Base-by-base conservation (phyloP, 2,888 invertebrate species). In the Cremastinae sp. region DNA sequence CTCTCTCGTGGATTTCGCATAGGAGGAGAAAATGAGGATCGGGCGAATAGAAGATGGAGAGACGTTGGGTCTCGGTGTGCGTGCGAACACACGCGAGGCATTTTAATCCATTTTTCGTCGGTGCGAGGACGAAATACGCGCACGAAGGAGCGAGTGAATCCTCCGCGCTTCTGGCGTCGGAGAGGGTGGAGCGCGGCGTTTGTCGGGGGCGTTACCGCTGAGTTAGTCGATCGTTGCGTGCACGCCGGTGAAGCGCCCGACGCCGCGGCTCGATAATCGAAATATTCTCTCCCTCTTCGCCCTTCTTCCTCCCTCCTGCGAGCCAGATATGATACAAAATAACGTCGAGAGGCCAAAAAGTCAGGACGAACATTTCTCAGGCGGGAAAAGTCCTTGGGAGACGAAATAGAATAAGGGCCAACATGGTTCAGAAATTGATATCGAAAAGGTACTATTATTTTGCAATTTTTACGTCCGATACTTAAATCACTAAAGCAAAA, bases 171-270 rank as follows among this genome's bases (percentile, higher is more conserved):
- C 78, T 59, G 78, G 80, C 81, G 73, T 77, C 74, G 78, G 81
- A 81, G 83, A 84, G 84, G 87, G 88, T 85, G 87, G 86, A 85
- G 84, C 86, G 78, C 77, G 82, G 85, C 83, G 84, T 84, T 86
- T 83, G 82, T 83, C 78, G 84, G 82, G 82, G 89, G 89, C 89
- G 89, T 87, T 84, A 83, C 87, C 81, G 85, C 79, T 84, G 84
- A 87, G 88, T 87, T 87, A 88, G 87, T 83, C 86, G 88, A 88
- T 89, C 88, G 87, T 87, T 88, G 86, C 84, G 84, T 81, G 71
- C 61, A 65, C 70, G 72, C 54, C 76, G 79, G 76, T 80, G 77
- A 76, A 77, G 62, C 78, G 83, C 72, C 73, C 76, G 64, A 38
- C 49, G 69, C 73, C 54, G 71, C 80, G 83, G 79, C 73, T 80